Percentiles rank a stretch among this genome's conserved stretches.
Evolutionary conservation across 2,888 invertebrate species (phyloP).

Genomic region (Pseudanteris insignis): DNA sequence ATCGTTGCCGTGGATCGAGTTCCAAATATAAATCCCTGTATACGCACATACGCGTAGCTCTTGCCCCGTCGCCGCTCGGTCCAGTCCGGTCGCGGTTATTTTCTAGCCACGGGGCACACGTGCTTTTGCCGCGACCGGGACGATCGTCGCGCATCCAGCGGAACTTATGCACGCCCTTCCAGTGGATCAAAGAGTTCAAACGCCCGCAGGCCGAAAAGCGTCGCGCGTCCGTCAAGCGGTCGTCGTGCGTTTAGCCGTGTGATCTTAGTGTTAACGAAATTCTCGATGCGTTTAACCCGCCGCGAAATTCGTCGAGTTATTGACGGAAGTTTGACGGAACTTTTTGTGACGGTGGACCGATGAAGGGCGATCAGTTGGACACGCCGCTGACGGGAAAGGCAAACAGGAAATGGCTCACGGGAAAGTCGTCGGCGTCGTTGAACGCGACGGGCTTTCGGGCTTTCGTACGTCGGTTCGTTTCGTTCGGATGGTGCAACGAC

Average conservation of each 20-base stretch:
- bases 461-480: constrained; percentile 55
- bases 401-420: constrained; percentile 31
- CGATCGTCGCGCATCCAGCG: no score
- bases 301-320: not conserved
- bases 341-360: constrained; percentile 6
- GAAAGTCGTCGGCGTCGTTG: constrained; percentile 36
- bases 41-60: constrained; percentile 43
- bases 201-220: no score
- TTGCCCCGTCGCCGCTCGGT: constrained; percentile 46
- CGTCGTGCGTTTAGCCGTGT: not conserved
- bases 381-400: constrained; percentile 33
- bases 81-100: constrained; percentile 50
- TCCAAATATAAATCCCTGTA: constrained; percentile 59
- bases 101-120: constrained; percentile 56
- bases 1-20: constrained; percentile 46
- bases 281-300: no score
- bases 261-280: not conserved
- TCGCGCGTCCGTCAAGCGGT: no score
- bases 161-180: no score
- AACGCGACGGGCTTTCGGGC: constrained; percentile 29
- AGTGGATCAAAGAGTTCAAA: no score
- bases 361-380: constrained; percentile 36
- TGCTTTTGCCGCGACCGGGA: constrained; percentile 9
- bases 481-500: constrained; percentile 55
- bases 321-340: not conserved